These are phyloP conservation scores for Pocillopora grandis DNA, from an alignment of 92 coral and sea anemone genomes.

Conservation along the genomic window DNA sequence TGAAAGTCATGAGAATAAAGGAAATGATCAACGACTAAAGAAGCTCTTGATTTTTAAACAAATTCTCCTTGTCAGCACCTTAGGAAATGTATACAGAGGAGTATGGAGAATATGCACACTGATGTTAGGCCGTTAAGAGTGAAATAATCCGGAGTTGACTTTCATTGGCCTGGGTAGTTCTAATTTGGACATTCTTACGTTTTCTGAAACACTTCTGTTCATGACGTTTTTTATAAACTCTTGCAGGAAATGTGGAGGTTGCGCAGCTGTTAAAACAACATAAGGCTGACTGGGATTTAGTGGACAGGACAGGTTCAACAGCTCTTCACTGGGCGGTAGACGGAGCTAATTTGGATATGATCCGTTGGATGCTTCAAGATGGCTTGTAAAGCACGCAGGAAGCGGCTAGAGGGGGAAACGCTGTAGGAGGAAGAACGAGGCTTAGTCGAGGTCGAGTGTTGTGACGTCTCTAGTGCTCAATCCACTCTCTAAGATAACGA, in stretches of 20 bases:
- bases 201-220: not conserved
- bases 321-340: constrained; percentile 99
- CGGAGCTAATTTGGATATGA: constrained; percentile 88
- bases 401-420: not conserved
- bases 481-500: too few relatives aligned
- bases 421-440: not conserved
- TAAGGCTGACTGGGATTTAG: constrained; percentile 72
- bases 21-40: too few relatives aligned
- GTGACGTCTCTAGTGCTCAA: not conserved
- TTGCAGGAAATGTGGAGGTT: constrained; percentile 80
- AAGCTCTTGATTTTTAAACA: too few relatives aligned
- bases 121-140: too few relatives aligned
- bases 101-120: too few relatives aligned
- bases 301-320: constrained; percentile 91
- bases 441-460: not conserved
- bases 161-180: too few relatives aligned
- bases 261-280: constrained; percentile 70
- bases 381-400: constrained; percentile 25
- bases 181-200: too few relatives aligned
- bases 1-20: too few relatives aligned
- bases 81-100: too few relatives aligned
- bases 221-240: too few relatives aligned
- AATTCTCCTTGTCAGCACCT: too few relatives aligned
- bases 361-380: constrained; percentile 89
- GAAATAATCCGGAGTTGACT: too few relatives aligned